A percentile compares a stretch with the other conserved stretches of the same genome.
These are phyloP conservation scores for Coracopsis vasa DNA, from an alignment of 2,113 vertebrate species.

Conservation along the genomic window DNA sequence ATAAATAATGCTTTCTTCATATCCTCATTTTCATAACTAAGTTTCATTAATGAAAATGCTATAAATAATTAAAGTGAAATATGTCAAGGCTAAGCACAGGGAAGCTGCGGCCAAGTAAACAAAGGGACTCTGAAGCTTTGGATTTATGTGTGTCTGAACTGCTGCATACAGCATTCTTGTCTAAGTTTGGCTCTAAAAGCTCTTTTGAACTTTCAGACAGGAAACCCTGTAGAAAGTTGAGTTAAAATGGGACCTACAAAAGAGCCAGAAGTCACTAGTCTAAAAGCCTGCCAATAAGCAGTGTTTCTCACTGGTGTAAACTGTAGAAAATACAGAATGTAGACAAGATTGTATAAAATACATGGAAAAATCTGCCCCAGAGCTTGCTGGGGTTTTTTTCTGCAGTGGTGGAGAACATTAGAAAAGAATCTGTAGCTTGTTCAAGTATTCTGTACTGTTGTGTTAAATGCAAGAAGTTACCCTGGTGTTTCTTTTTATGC, in stretches of 20 bases:
- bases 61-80: slow-evolving; percentile 35
- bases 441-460: not conserved
- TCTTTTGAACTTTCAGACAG: slow-evolving; percentile 23
- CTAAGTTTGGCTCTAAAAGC: not conserved
- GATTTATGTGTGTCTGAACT: not conserved
- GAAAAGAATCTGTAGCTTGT: not conserved
- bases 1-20: slow-evolving; percentile 26
- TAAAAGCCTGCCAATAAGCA: not conserved
- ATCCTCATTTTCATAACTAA: slow-evolving; percentile 46
- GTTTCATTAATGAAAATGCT: slow-evolving; percentile 58
- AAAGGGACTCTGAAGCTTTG: slow-evolving; percentile 8
- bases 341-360: not conserved
- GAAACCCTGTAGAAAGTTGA: not conserved
- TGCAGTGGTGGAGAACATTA: not conserved
- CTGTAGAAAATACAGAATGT: not conserved
- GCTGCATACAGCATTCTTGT: not conserved
- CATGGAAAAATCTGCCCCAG: not conserved
- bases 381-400: not conserved
- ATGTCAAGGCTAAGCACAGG: not conserved
- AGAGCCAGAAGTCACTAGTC: fast-evolving
- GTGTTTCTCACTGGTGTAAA: not conserved
- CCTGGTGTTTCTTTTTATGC: not conserved
- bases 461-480: not conserved
- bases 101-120: slow-evolving; percentile 11
- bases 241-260: not conserved